Evolutionary conservation across 2,888 invertebrate genomes (phyloP), one percentile per base, ranked within the genome.

Genomic region (Ditula angustiorana): DNA sequence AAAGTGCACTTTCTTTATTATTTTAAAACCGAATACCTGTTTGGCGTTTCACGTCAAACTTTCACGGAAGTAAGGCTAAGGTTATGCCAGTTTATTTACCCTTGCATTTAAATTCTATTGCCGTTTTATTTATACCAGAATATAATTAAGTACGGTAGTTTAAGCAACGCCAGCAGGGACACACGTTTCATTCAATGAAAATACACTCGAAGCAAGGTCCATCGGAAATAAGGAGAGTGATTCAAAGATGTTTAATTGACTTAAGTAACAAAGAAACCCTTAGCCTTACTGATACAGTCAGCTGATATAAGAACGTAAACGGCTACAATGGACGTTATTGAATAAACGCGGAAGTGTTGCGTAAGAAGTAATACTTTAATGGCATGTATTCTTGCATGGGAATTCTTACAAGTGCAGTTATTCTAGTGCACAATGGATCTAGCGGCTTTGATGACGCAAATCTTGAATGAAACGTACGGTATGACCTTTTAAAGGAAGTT

Each of bases 321-420:
- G 60, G 50, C 60, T 37, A 59, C 37, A 59, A 56, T 41, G 41
- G 59, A 55, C 58, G 50, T 67, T 63, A 57, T 60, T 49, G 55
- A 67, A 63, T 44, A 53, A 37, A 64, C 57, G 71, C 77, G 83
- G 82, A 83, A 82, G 78, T 70, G 69, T 70, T 70, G 71, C 70
- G 67, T 67, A 69, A 66, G 68, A 71, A 77, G 75, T 75, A 49
- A 61, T 57, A 63, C 50, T 63, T 28, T 76, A 71, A 72, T 72
- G 71, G 73, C 72, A 78, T 68, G 62, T 59, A 53, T 53, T 68
- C 67, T 72, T 74, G 47, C 67, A 71, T 71, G 70, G 69, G 82
- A 85, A 83, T 74, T 70, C 82, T 56, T 78, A 81, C 71, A 76
- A 82, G 72, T 79, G 78, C 75, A 69, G 73, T 72, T 79, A 79